A percentile compares a stretch with the other conserved stretches of the same genome.
Conservation (phyloP, 2,113 vertebrate species). For the Octodon degus region DNA sequence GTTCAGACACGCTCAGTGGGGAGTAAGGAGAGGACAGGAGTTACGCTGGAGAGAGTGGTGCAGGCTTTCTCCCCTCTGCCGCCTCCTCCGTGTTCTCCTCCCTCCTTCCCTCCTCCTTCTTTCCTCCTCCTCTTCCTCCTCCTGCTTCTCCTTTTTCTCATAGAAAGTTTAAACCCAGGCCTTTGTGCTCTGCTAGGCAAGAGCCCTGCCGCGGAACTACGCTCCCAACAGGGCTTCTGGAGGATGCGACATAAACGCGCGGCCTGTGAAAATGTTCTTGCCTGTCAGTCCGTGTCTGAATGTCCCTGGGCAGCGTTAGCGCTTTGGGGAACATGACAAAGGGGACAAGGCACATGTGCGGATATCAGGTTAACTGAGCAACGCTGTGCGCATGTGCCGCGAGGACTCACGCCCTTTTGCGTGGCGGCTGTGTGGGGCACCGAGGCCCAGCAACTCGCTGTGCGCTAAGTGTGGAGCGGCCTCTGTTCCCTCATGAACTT, state of each 20-base stretch:
- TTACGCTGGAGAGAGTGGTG: background rate
- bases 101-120: background rate
- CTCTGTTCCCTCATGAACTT: background rate
- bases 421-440: background rate
- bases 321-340: background rate
- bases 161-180: background rate
- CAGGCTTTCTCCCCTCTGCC: background rate
- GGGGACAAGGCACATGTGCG: background rate
- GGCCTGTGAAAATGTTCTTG: background rate
- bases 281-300: background rate
- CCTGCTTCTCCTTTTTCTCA: background rate
- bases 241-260: background rate
- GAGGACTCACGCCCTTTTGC: background rate
- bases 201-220: background rate
- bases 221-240: background rate
- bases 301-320: background rate
- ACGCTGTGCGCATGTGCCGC: background rate
- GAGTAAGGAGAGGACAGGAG: background rate
- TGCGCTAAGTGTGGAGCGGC: background rate
- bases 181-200: background rate
- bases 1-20: background rate
- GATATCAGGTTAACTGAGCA: background rate
- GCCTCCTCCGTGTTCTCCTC: background rate
- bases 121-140: background rate
- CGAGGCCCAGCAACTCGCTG: background rate